Evolutionary conservation across 1,140 invertebrate species (phyloP), one percentile per base, ranked within the genome.

Genomic region (Magallana ariakensis): DNA sequence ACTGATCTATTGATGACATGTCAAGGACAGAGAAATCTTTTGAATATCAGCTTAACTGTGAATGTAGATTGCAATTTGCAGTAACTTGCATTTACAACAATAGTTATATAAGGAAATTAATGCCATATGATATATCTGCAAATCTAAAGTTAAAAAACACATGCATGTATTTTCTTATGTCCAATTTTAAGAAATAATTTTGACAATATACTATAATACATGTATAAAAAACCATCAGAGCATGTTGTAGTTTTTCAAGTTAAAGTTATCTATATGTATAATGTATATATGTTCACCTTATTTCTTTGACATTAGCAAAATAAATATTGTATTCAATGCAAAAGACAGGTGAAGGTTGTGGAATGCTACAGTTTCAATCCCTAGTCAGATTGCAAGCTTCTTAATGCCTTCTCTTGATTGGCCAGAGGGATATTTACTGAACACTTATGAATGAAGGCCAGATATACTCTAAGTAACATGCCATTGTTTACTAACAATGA

Each of bases 381-480:
- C 58, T 62, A 7, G 16, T n/a, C 16, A 7, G 8, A 16, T 62
- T 16, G 2, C 11, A 16, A 16, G 8, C 58, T 62, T 19, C 19
- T 8, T 62, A 16, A n/a, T 19, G 16, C 16, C 19, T 19, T 62
- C 58, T 62, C 58, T 62, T 70, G 22, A 26, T 26, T 70, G 22
- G 26, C 19, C 66, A 70, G 33, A 60, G 58, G 58, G n/a, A 7
- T 60, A 60, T 60, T 60, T 60, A n/a, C 13, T 16, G 10, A 26
- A 13, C 66, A 75, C 66, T 75, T 75, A 19, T 75, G 22, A 75
- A 75, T 75, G 66, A 75, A 75, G 66, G 13, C 66, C 10, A 70
- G n/a, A 22, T 22, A 22, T 10, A 70, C 33, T 46, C 9, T 33
- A 75, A 19, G 22, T 26, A 33, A 75, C 22, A 33, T 46, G 22